Evolutionary conservation across 2,797 vertebrate genomes (phyloP).

Genomic region (Syngnathus rostellatus): DNA sequence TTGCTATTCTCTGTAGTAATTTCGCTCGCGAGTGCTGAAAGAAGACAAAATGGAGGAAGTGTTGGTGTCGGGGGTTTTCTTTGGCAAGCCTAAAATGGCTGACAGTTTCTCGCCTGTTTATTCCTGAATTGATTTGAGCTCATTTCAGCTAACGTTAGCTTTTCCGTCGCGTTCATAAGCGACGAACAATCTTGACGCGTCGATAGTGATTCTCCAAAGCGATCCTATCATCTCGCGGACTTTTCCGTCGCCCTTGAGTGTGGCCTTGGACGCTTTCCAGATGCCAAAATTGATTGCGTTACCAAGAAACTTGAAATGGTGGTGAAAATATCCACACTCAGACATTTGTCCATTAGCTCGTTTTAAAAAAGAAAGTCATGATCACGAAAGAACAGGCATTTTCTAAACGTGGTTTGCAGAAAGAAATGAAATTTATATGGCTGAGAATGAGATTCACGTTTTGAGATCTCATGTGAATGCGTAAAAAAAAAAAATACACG

Average conservation of each 20-base stretch:
- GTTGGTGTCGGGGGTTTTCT: neutral
- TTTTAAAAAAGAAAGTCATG: neutral
- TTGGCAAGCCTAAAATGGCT: neutral
- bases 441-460: neutral
- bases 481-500: neutral
- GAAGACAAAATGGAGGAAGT: neutral
- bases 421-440: neutral
- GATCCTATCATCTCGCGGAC: neutral
- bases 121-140: neutral
- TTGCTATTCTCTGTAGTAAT: neutral
- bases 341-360: neutral
- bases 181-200: neutral
- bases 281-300: constrained; percentile 15
- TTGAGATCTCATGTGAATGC: neutral
- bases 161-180: neutral
- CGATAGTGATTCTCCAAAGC: neutral
- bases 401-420: no score
- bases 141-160: no score
- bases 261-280: neutral
- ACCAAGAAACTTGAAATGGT: constrained; percentile 2
- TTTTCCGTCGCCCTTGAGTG: neutral
- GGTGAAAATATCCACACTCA: neutral
- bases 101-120: no score
- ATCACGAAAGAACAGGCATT: no score
- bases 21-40: neutral